phyloP scores from a whole-genome alignment of 2,888 invertebrate genomes.

The Drosophila anomalata region DNA sequence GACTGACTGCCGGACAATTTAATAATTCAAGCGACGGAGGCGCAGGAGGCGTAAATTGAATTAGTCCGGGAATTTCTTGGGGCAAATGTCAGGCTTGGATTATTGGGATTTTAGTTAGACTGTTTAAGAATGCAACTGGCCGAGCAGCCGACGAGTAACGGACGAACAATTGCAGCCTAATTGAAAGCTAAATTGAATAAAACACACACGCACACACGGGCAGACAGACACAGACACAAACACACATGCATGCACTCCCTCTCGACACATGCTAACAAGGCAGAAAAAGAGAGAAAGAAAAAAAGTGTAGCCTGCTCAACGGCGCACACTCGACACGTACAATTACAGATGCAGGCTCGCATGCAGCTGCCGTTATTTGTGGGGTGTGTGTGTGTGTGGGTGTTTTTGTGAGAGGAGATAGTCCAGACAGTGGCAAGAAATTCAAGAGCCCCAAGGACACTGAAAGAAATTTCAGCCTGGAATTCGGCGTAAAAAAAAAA shows the following conservation, averaged over 20 bases:
- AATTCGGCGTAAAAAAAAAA: not conserved
- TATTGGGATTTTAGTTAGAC: conserved; percentile 48
- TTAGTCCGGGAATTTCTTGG: conserved; percentile 36
- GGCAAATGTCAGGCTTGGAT: conserved; percentile 36
- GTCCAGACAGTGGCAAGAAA: conserved; percentile 37
- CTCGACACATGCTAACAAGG: conserved; percentile 62
- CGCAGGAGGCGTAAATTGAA: conserved; percentile 35
- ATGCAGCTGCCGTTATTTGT: conserved; percentile 42
- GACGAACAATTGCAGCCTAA: conserved; percentile 80
- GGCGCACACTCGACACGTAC: conserved; percentile 75
- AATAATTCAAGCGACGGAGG: conserved; percentile 19
- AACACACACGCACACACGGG: conserved; percentile 48
- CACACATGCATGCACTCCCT: conserved; percentile 7
- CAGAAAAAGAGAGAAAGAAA: conserved; percentile 41
- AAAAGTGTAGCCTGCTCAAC: conserved; percentile 68
- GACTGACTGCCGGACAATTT: conserved; percentile 16
- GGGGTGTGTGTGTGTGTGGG: conserved; percentile 34
- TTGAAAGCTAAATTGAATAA: conserved; percentile 79
- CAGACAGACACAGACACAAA: conserved; percentile 4
- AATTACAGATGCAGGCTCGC: conserved; percentile 52
- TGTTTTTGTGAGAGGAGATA: conserved; percentile 36
- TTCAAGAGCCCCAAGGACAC: conserved; percentile 25
- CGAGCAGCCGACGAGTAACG: conserved; percentile 40
- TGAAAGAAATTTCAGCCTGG: not conserved
- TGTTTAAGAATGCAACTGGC: conserved; percentile 74